These are phyloP conservation scores for Neotoxoptera formosana DNA, from an alignment of 1,140 invertebrate species.

Conservation along the genomic window DNA sequence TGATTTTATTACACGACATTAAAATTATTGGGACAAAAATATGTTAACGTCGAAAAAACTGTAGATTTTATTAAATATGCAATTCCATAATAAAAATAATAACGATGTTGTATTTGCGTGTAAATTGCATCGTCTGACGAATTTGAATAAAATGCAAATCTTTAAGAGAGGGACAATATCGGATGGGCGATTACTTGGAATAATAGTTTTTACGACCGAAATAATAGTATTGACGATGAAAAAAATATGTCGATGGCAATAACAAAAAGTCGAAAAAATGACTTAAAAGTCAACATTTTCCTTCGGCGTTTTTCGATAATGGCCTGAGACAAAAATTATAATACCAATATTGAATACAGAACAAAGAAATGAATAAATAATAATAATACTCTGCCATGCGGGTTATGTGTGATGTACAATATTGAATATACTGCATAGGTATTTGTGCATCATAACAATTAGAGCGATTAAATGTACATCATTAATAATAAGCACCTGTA, in stretches of 20 bases:
- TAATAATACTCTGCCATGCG: not conserved
- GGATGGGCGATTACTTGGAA: not conserved
- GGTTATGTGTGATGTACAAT: not conserved
- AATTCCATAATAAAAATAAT: constrained; percentile 4
- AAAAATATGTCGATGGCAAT: not conserved
- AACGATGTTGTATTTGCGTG: not conserved
- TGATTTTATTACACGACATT: not conserved
- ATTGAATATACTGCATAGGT: not conserved
- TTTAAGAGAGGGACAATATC: not conserved
- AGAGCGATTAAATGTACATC: not conserved
- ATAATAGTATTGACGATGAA: not conserved
- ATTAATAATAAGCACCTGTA: not conserved
- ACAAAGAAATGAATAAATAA: not conserved
- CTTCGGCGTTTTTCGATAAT: not conserved
- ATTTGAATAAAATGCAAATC: constrained; percentile 45
- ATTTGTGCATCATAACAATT: not conserved
- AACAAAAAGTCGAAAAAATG: not conserved
- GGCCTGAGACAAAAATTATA: not conserved
- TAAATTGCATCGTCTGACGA: not conserved
- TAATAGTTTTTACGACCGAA: not conserved
- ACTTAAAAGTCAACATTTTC: not conserved
- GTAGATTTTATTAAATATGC: not conserved
- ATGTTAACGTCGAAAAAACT: not conserved
- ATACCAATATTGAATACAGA: not conserved
- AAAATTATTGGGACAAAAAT: not conserved